Percentiles rank a stretch among this genome's conserved stretches.
phyloP scores from a whole-genome alignment of 2,797 vertebrate species.

The Picus viridis region DNA sequence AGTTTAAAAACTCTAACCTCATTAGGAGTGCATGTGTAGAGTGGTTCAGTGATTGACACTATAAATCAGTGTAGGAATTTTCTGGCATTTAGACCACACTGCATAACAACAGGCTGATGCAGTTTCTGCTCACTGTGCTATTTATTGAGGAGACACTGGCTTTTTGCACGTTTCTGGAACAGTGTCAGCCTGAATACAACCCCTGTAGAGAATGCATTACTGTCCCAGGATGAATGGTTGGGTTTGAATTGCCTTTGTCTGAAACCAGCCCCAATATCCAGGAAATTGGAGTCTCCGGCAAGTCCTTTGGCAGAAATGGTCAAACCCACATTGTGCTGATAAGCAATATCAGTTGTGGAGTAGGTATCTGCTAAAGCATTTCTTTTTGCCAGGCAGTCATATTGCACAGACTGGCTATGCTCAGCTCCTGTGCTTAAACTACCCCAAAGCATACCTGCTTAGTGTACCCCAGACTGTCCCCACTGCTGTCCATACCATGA shows the following conservation, averaged over 20 bases:
- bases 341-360: not conserved
- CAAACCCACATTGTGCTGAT: not conserved
- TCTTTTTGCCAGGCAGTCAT: not conserved
- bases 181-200: not conserved
- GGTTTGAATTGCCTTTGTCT: not conserved
- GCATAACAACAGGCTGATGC: not conserved
- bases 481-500: rapidly evolving
- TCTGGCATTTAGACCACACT: not conserved
- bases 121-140: not conserved
- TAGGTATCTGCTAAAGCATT: not conserved
- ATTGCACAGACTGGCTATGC: not conserved
- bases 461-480: not conserved
- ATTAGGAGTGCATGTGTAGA: not conserved
- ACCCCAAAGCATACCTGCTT: not conserved
- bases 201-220: not conserved
- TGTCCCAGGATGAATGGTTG: not conserved
- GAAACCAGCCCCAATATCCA: not conserved
- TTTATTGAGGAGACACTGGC: not conserved
- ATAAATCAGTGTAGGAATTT: not conserved
- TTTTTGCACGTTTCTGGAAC: not conserved
- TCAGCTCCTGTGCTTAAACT: not conserved
- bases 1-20: not conserved
- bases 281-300: not conserved
- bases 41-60: not conserved
- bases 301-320: not conserved